Evolutionary conservation across 2,113 vertebrate species (phyloP).

Genomic region (Hypomesus transpacificus): DNA sequence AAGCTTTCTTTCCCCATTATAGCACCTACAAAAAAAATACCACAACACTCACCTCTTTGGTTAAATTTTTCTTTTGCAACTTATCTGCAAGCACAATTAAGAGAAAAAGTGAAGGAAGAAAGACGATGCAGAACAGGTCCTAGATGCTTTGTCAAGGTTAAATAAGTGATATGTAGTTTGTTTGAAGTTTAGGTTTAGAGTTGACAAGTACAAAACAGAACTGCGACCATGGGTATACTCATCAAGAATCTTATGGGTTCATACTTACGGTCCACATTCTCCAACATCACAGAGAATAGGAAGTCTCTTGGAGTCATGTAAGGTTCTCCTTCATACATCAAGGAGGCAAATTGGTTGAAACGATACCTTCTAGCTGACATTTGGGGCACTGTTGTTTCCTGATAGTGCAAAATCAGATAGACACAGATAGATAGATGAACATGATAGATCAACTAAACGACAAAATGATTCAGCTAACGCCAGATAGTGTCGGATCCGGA

Average conservation of each 20-base stretch:
- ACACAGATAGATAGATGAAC: neutral
- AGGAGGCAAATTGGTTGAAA: conserved; percentile 87
- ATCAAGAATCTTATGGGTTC: too few species aligned
- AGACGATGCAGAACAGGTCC: neutral
- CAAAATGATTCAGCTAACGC: too few species aligned
- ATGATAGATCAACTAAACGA: neutral
- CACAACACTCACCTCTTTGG: conserved; percentile 54
- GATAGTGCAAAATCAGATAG: neutral
- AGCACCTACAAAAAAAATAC: neutral
- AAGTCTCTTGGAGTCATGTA: conserved; percentile 98
- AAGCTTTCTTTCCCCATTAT: neutral
- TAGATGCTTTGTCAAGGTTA: too few species aligned
- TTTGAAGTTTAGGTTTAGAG: too few species aligned
- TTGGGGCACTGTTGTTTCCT: conserved; percentile 33
- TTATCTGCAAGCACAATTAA: conserved; percentile 56
- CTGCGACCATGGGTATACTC: too few species aligned
- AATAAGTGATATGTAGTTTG: too few species aligned
- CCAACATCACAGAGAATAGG: conserved; percentile 90
- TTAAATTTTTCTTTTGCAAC: conserved; percentile 62
- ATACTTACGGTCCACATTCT: conserved; percentile 85
- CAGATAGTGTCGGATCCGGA: too few species aligned
- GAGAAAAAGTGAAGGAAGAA: neutral
- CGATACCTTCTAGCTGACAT: conserved; percentile 61
- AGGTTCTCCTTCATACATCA: conserved; percentile 80
- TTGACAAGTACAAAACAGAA: too few species aligned